A percentile compares a stretch with the other conserved stretches of the same genome.
Conservation (phyloP, 2,888 invertebrate species). For the Galerucella pusilla region DNA sequence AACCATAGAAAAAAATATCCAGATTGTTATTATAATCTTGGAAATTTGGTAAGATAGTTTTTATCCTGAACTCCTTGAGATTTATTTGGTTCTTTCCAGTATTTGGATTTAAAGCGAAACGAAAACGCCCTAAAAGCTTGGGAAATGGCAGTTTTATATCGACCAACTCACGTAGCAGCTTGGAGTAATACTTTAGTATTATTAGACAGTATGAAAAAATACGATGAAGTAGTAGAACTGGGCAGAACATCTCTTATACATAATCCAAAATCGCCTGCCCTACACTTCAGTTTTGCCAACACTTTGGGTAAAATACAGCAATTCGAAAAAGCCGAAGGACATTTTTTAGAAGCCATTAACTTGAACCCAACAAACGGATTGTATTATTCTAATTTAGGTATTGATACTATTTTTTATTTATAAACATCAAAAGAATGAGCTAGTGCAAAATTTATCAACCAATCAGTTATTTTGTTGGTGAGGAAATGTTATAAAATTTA, state of each 20-base stretch:
- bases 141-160: conserved; percentile 82
- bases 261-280: conserved; percentile 79
- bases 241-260: conserved; percentile 77
- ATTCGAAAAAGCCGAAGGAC: conserved; percentile 82
- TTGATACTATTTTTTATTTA: too few species aligned
- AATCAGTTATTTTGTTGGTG: too few species aligned
- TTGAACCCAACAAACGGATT: conserved; percentile 76
- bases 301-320: conserved; percentile 80
- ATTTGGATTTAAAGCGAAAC: conserved; percentile 79
- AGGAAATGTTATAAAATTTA: too few species aligned
- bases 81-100: conserved; percentile 67
- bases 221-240: conserved; percentile 75
- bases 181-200: conserved; percentile 94
- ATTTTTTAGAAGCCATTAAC: conserved; percentile 82
- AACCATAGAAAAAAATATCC: conserved; percentile 83
- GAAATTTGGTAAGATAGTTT: conserved; percentile 79
- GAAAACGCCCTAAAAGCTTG: conserved; percentile 83
- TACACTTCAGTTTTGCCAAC: conserved; percentile 90
- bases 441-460: too few species aligned
- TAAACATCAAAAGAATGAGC: too few species aligned
- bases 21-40: conserved; percentile 94
- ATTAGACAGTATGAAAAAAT: conserved; percentile 72
- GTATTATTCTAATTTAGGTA: conserved; percentile 91
- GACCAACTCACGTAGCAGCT: conserved; percentile 83
- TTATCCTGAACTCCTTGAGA: not conserved